Percentiles rank a stretch among this genome's conserved stretches.
These are phyloP conservation scores for Hippocampus zosterae DNA, from an alignment of 2,113 vertebrate genomes.

Conservation along the genomic window DNA sequence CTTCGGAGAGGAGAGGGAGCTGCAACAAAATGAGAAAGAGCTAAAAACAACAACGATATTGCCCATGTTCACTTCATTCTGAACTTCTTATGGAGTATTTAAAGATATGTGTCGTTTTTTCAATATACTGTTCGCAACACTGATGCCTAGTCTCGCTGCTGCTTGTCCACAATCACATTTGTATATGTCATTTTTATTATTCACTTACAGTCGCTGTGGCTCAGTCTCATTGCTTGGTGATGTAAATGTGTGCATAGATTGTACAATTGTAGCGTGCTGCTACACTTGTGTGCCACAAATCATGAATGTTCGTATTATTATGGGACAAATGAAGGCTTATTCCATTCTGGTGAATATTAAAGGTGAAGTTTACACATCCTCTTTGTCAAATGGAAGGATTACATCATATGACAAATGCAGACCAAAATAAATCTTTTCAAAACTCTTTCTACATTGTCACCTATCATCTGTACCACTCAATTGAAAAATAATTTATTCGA, in stretches of 20 bases:
- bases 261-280: background rate
- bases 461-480: too few species aligned
- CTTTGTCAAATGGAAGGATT: background rate
- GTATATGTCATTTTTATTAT: background rate
- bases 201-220: background rate
- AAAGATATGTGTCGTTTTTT: background rate
- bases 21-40: background rate
- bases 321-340: background rate
- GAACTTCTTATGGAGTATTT: background rate
- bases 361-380: background rate
- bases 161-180: background rate
- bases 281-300: background rate
- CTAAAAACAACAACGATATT: background rate
- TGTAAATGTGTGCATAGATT: background rate
- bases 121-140: background rate
- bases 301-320: background rate
- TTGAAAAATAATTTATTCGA: too few species aligned
- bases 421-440: background rate
- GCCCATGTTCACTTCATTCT: background rate
- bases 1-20: background rate
- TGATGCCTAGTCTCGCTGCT: background rate
- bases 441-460: too few species aligned
- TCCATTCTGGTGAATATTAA: background rate
- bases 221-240: background rate
- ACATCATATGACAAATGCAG: background rate